Evolutionary conservation across 2,113 vertebrate species (phyloP).

Genomic region (Oncorhynchus kisutch): DNA sequence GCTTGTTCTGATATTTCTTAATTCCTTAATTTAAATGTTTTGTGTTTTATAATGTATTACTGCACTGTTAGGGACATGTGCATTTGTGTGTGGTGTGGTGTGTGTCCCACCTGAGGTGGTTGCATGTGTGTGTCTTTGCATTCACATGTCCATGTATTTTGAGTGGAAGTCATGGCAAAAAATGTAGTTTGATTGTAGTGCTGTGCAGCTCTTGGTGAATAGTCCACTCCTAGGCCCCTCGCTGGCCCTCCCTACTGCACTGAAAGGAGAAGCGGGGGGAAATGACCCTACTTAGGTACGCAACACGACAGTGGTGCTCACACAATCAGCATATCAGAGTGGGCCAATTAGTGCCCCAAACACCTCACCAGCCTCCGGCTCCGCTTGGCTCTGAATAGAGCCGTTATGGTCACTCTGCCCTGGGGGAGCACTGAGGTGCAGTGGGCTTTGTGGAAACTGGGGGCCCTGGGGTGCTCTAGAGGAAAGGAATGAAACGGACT

Average conservation of each 20-base stretch:
- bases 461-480: too few relatives aligned
- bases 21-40: too few relatives aligned
- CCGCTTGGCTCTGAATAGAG: constrained; percentile 51
- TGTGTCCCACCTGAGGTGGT: neutral
- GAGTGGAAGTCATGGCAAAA: neutral
- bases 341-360: constrained; percentile 11
- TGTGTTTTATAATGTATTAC: too few relatives aligned
- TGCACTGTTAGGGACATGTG: neutral
- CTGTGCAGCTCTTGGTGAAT: constrained; percentile 26
- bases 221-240: constrained; percentile 20
- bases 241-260: constrained; percentile 41
- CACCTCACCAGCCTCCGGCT: neutral
- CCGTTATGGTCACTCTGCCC: constrained; percentile 19
- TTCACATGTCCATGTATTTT: constrained; percentile 19
- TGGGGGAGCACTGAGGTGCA: constrained; percentile 55
- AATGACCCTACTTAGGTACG: constrained; percentile 63
- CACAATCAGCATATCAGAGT: constrained; percentile 60
- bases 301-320: constrained; percentile 59
- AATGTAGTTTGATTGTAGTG: constrained; percentile 1
- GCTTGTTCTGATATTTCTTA: too few relatives aligned
- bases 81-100: constrained; percentile 10
- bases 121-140: constrained; percentile 1
- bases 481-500: too few relatives aligned
- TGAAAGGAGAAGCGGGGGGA: constrained; percentile 61
- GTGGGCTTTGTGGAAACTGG: constrained; percentile 40